These are phyloP conservation scores for Nemopilema nomurai DNA, from an alignment of 30 jellyfish, hydroid and myxozoan species.

Conservation along the genomic window DNA sequence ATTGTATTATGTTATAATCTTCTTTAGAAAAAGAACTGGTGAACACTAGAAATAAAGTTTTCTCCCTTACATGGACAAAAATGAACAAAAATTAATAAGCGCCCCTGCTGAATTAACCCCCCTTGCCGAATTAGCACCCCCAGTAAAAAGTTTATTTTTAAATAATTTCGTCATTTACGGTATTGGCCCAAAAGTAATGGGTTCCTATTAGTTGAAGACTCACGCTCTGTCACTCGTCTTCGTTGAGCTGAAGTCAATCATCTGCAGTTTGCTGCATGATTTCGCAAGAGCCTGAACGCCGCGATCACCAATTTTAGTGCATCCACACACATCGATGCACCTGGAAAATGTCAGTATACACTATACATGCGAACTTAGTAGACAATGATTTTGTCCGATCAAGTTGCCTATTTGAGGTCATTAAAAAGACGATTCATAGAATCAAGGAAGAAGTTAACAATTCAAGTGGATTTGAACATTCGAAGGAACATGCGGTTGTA, in stretches of 20 bases:
- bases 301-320: conserved; percentile 79
- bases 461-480: background rate
- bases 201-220: background rate
- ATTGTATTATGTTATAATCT: no score
- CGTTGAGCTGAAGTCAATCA: conserved; percentile 89
- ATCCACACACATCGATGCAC: conserved; percentile 91
- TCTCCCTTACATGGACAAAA: no score
- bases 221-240: conserved; percentile 84
- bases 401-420: conserved; percentile 52
- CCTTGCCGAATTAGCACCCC: no score
- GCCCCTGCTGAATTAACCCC: no score
- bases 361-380: conserved; percentile 86
- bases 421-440: conserved; percentile 14
- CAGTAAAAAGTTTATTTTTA: no score
- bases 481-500: background rate
- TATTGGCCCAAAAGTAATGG: background rate
- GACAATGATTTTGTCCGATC: conserved; percentile 94
- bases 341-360: no score
- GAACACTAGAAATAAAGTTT: no score
- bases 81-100: no score
- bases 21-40: no score
- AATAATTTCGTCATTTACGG: no score
- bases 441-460: background rate
- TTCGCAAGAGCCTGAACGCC: conserved; percentile 82
- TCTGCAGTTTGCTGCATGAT: conserved; percentile 67